phyloP scores from a whole-genome alignment of 2,797 vertebrate genomes.

The Sebastes oblongus region DNA sequence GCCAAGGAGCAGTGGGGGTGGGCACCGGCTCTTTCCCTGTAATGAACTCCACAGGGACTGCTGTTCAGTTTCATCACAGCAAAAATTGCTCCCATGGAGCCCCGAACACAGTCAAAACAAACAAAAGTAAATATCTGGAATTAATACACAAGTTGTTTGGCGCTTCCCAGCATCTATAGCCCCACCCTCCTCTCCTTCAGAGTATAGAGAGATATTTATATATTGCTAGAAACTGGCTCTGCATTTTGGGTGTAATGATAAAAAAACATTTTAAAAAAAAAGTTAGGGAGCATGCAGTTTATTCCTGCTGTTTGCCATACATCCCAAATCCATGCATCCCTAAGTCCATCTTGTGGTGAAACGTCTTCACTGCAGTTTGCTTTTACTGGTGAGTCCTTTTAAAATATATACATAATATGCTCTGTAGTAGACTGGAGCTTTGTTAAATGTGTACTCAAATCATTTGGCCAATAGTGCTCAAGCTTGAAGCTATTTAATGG shows the following conservation, averaged over 20 bases:
- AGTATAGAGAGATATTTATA: conserved; percentile 29
- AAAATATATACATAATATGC: background rate
- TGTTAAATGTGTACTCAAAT: background rate
- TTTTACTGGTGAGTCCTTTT: background rate
- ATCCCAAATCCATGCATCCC: conserved; percentile 45
- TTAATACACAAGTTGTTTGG: conserved; percentile 72
- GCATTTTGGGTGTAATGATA: conserved; percentile 1
- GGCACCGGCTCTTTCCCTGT: conserved; percentile 64
- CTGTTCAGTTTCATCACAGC: conserved; percentile 79
- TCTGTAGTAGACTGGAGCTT: background rate
- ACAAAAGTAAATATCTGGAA: conserved; percentile 79
- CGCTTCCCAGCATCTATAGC: background rate
- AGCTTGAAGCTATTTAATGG: background rate
- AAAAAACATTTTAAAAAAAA: background rate
- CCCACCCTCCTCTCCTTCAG: conserved; percentile 20
- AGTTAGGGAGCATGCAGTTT: background rate
- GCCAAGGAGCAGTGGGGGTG: conserved; percentile 55
- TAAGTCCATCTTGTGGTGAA: conserved; percentile 82
- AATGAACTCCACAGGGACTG: conserved; percentile 83
- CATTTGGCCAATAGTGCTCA: background rate
- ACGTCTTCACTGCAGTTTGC: conserved; percentile 64
- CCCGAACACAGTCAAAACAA: conserved; percentile 75
- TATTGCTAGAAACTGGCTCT: conserved; percentile 14
- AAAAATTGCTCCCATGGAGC: conserved; percentile 81
- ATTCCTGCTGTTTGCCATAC: conserved; percentile 7